Evolutionary conservation across 2,113 vertebrate species (phyloP).

Genomic region (Periophthalmodon schlosseri): DNA sequence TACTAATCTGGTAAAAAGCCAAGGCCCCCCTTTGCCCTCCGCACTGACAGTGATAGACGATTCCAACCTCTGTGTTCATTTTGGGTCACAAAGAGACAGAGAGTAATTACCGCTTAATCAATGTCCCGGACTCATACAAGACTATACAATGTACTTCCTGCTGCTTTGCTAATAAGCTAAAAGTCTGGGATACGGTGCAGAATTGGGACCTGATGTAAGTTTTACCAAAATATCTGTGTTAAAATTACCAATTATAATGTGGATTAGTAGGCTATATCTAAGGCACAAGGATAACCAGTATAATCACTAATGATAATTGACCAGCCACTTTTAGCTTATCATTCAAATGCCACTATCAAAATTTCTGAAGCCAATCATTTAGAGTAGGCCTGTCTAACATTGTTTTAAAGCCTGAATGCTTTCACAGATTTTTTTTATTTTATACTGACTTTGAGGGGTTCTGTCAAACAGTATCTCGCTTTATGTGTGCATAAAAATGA

Average conservation of each 20-base stretch:
- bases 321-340: no score
- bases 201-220: no score
- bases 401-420: no score
- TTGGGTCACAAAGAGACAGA: conserved; percentile 63
- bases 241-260: background rate
- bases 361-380: no score
- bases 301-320: background rate
- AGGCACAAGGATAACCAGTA: background rate
- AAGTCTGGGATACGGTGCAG: background rate
- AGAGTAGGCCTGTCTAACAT: no score
- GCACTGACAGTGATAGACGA: conserved; percentile 63
- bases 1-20: conserved; percentile 16
- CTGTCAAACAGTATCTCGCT: no score
- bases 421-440: no score
- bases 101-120: conserved; percentile 66
- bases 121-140: conserved; percentile 39
- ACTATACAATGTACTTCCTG: conserved; percentile 25
- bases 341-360: no score
- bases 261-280: background rate
- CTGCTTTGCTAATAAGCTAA: background rate
- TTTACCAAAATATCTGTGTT: background rate
- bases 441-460: no score
- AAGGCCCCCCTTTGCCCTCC: conserved; percentile 20
- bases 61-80: conserved; percentile 59
- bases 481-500: no score